A percentile compares a stretch with the other conserved stretches of the same genome.
Evolutionary conservation across 1,140 invertebrate genomes (phyloP).

Genomic region (Rhizoglyphus robini): DNA sequence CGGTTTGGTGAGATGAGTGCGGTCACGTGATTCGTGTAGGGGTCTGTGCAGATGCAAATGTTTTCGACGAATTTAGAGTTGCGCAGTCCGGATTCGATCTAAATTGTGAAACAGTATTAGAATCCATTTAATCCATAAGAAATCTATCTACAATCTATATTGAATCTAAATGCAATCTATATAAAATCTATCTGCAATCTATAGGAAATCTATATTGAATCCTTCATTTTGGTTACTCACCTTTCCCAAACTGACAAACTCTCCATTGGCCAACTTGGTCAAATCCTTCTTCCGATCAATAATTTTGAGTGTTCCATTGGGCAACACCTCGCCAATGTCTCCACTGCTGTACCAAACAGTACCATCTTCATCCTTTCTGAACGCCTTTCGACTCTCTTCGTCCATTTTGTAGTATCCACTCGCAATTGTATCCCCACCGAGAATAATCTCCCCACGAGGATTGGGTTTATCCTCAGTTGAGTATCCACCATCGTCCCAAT

Average conservation of each 20-base stretch:
- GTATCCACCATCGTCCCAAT: constrained; percentile 60
- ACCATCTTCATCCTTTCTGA: constrained; percentile 21
- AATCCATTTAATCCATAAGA: background rate
- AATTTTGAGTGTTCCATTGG: constrained; percentile 25
- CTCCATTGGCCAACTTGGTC: constrained; percentile 58
- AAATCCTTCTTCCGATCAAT: constrained; percentile 61
- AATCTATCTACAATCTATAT: too few species aligned
- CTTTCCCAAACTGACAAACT: constrained; percentile 34
- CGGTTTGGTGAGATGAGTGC: constrained; percentile 75
- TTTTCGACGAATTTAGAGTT: constrained; percentile 88
- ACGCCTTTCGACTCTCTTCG: constrained; percentile 18
- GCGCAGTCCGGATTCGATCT: constrained; percentile 73
- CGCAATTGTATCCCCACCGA: constrained; percentile 47
- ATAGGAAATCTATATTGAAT: background rate
- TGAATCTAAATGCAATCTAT: background rate
- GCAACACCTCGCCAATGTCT: constrained; percentile 25
- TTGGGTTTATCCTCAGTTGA: constrained; percentile 69
- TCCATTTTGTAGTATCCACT: constrained; percentile 30
- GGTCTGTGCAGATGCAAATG: constrained; percentile 81
- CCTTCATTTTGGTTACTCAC: background rate
- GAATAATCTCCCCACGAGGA: constrained; percentile 79
- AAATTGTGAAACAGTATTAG: too few species aligned
- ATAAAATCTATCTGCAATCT: too few species aligned
- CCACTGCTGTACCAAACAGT: constrained; percentile 22
- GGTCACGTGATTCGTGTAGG: constrained; percentile 65